phyloP scores from a whole-genome alignment of 2,888 invertebrate species.

The Oxyteleia sp. region DNA sequence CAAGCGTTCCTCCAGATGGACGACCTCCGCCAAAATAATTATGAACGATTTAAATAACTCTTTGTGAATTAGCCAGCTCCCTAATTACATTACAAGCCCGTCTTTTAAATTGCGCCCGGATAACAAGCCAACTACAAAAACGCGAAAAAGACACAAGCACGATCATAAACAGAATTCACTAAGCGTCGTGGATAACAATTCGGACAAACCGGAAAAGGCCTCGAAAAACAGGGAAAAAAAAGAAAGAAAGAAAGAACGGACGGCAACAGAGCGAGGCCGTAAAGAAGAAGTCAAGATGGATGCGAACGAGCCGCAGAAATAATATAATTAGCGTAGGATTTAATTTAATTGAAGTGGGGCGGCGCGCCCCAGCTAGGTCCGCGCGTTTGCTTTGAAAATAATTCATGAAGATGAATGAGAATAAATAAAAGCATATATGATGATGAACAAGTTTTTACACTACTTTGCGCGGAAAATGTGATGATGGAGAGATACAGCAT shows the following conservation, averaged over 20 bases:
- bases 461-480: constrained; percentile 48
- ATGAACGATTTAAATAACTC: too few species aligned
- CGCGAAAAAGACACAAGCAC: not conserved
- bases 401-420: constrained; percentile 68
- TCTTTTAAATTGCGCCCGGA: constrained; percentile 11
- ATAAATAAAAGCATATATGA: constrained; percentile 70
- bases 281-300: constrained; percentile 45
- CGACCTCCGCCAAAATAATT: too few species aligned
- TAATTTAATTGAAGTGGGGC: constrained; percentile 61
- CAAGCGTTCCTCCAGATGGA: too few species aligned
- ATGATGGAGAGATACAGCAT: constrained; percentile 61
- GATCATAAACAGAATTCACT: constrained; percentile 2
- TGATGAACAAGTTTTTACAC: constrained; percentile 69
- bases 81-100: constrained; percentile 25
- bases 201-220: constrained; percentile 1
- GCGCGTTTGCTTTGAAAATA: constrained; percentile 67
- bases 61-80: too few species aligned
- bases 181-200: constrained; percentile 1
- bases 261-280: constrained; percentile 3
- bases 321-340: constrained; percentile 63
- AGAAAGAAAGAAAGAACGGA: too few species aligned
- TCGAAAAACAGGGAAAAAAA: too few species aligned
- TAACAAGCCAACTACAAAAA: constrained; percentile 21
- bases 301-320: constrained; percentile 46
- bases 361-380: constrained; percentile 2